Evolutionary conservation across 2,113 vertebrate species (phyloP).

Genomic region (Papio anubis): DNA sequence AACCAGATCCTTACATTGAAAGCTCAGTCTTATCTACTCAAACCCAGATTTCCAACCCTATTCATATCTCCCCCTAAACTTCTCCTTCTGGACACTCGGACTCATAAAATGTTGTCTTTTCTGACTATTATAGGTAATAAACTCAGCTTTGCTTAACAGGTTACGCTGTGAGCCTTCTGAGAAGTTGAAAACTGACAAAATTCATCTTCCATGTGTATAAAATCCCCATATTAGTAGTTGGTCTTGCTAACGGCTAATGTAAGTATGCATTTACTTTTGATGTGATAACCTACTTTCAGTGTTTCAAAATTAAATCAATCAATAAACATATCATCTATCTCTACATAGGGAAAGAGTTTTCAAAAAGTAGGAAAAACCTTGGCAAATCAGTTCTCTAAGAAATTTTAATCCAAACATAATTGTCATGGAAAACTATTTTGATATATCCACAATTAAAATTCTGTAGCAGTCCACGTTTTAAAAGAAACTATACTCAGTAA

Average conservation of each 20-base stretch:
- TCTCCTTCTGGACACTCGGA: not conserved
- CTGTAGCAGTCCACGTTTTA: not conserved
- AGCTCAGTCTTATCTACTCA: not conserved
- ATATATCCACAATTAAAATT: not conserved
- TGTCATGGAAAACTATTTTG: not conserved
- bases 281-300: not conserved
- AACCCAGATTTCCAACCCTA: fast-evolving
- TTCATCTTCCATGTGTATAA: not conserved
- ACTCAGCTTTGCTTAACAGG: not conserved
- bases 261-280: not conserved
- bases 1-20: not conserved
- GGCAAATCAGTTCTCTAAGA: not conserved
- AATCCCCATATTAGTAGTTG: not conserved
- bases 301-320: not conserved
- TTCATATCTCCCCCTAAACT: fast-evolving
- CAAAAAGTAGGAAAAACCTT: not conserved
- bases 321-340: not conserved
- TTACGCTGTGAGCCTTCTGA: not conserved
- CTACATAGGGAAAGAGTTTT: not conserved
- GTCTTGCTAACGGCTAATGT: not conserved
- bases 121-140: not conserved
- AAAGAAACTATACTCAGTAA: not conserved
- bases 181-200: not conserved
- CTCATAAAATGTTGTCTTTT: not conserved
- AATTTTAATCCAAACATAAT: not conserved